Percentiles rank a stretch among this genome's conserved stretches.
These are phyloP conservation scores for Sebastes kiyomatsui DNA, from an alignment of 2,797 vertebrate species.

Conservation along the genomic window DNA sequence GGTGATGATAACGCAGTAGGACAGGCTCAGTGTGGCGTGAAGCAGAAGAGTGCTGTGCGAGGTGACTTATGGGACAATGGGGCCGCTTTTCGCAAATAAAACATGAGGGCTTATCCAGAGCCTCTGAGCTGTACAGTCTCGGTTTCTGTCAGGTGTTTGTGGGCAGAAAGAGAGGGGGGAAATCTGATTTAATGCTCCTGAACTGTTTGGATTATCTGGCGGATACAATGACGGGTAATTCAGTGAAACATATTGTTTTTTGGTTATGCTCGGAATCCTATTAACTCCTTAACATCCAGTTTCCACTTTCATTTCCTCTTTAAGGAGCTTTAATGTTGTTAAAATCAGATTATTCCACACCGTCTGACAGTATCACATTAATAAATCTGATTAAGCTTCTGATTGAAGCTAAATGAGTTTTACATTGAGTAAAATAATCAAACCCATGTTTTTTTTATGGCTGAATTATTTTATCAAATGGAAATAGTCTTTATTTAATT, in stretches of 20 bases:
- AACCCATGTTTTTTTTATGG: neutral
- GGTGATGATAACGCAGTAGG: constrained; percentile 79
- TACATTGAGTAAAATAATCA: neutral
- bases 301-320: neutral
- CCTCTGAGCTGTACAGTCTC: constrained; percentile 70
- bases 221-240: constrained; percentile 40
- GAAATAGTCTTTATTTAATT: neutral
- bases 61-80: constrained; percentile 88
- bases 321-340: neutral
- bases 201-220: constrained; percentile 48
- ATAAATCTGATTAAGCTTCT: neutral
- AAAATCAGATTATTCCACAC: neutral
- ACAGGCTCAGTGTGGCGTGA: constrained; percentile 82
- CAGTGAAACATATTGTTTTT: neutral
- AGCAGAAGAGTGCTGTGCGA: constrained; percentile 85
- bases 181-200: constrained; percentile 59
- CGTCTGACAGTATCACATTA: neutral
- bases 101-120: constrained; percentile 84
- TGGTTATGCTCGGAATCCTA: neutral
- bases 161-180: constrained; percentile 34
- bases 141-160: constrained; percentile 73
- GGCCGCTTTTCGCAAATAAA: constrained; percentile 86
- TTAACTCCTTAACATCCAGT: neutral
- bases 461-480: neutral
- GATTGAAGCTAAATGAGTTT: neutral